Conservation (phyloP, 2,113 vertebrate species). For the Hemicordylus capensis region DNA sequence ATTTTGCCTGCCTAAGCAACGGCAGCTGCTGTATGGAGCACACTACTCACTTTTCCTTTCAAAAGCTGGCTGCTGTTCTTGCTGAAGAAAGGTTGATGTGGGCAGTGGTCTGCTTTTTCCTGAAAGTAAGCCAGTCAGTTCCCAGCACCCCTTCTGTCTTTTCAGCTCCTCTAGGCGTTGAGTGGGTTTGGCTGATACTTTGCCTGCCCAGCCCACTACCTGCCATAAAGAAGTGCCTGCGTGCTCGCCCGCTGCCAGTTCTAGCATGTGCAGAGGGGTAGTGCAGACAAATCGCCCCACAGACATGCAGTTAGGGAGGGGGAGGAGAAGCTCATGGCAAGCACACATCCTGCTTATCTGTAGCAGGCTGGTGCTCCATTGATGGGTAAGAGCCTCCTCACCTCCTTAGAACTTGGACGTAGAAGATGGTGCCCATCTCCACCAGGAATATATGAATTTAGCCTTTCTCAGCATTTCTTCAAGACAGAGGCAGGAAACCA, state of each 20-base stretch:
- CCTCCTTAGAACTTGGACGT: not conserved
- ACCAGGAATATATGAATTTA: too few relatives aligned
- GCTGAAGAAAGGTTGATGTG: not conserved
- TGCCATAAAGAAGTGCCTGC: too few relatives aligned
- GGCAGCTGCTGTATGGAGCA: not conserved
- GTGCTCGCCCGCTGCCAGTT: too few relatives aligned
- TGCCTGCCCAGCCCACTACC: too few relatives aligned
- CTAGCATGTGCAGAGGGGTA: too few relatives aligned
- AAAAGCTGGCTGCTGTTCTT: not conserved
- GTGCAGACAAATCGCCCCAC: too few relatives aligned
- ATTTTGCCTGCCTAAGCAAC: not conserved
- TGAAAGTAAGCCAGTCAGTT: not conserved
- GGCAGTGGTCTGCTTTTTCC: not conserved
- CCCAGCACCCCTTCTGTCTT: not conserved
- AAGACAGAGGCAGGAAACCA: not conserved
- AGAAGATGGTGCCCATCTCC: too few relatives aligned
- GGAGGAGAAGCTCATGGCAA: too few relatives aligned
- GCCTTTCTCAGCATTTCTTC: not conserved
- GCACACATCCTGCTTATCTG: too few relatives aligned
- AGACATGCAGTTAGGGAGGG: too few relatives aligned
- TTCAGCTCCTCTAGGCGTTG: not conserved
- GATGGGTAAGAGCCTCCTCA: not conserved
- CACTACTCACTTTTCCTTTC: not conserved
- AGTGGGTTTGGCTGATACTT: too few relatives aligned
- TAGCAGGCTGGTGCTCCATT: too few relatives aligned